phyloP scores from a whole-genome alignment of 2,888 invertebrate genomes.

The Lepidochitona cinerea region DNA sequence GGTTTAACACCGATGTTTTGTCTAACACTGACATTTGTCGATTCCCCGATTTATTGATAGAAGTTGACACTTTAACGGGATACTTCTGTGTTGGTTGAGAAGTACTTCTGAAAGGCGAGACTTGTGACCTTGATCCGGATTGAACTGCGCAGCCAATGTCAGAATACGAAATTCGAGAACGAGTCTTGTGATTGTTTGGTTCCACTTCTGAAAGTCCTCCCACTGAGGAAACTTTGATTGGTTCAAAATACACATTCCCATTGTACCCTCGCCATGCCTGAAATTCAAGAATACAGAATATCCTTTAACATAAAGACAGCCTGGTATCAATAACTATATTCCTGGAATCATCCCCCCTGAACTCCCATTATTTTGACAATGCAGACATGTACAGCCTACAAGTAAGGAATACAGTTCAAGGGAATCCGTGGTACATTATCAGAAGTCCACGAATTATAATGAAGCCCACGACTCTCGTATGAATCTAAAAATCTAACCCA shows the following conservation, averaged over 20 bases:
- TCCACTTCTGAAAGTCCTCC: background rate
- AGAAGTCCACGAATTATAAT: no score
- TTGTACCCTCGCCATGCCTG: constrained; percentile 69
- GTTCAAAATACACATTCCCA: constrained; percentile 69
- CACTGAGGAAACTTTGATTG: constrained; percentile 52
- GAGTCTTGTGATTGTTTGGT: background rate
- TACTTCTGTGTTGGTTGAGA: background rate
- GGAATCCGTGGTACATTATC: no score
- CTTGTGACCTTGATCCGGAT: background rate
- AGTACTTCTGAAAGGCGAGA: background rate
- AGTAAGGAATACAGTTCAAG: no score
- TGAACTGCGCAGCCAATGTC: background rate
- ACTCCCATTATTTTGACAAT: no score
- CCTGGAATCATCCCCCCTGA: no score
- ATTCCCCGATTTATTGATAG: background rate
- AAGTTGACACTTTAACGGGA: background rate
- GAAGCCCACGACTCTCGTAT: no score
- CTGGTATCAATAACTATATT: no score
- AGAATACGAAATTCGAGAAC: background rate
- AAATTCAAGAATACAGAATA: constrained; percentile 14
- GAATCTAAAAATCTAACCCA: no score
- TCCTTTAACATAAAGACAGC: background rate
- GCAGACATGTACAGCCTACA: no score
- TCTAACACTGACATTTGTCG: constrained; percentile 52
- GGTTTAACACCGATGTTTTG: constrained; percentile 44